These are phyloP conservation scores for Sebastes fasciatus DNA, from an alignment of 2,113 vertebrate species.

Conservation along the genomic window DNA sequence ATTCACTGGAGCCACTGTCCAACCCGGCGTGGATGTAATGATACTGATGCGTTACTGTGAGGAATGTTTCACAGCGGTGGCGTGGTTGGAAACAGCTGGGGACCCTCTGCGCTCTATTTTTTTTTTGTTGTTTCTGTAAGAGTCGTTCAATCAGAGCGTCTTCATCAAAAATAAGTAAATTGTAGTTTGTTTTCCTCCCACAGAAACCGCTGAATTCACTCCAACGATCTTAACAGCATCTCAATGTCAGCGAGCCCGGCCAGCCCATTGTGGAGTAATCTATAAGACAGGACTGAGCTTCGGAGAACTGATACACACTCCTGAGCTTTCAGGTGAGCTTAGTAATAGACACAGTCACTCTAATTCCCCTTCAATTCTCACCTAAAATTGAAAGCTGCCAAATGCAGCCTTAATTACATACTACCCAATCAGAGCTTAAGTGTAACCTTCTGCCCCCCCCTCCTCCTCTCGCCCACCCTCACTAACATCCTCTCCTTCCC, in stretches of 20 bases:
- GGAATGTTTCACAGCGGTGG: conserved; percentile 41
- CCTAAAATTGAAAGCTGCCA: conserved; percentile 82
- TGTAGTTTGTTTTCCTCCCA: not conserved
- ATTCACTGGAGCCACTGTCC: conserved; percentile 61
- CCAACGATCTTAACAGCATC: conserved; percentile 21
- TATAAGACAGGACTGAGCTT: conserved; percentile 42
- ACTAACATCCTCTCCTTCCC: conserved; percentile 25
- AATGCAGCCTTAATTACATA: conserved; percentile 81
- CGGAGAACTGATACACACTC: conserved; percentile 53
- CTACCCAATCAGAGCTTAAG: conserved; percentile 81
- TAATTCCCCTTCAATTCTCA: conserved; percentile 82
- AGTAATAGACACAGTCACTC: conserved; percentile 81
- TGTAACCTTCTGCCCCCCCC: conserved; percentile 73
- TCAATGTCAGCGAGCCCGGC: conserved; percentile 31
- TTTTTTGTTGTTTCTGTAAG: conserved; percentile 3
- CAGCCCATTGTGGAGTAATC: conserved; percentile 46
- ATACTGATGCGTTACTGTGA: conserved; percentile 50
- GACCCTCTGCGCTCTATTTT: conserved; percentile 1
- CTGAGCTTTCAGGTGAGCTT: conserved; percentile 72
- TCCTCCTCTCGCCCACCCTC: not conserved
- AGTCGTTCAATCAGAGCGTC: conserved; percentile 24
- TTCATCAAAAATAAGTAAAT: conserved; percentile 20
- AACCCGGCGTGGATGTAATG: conserved; percentile 50
- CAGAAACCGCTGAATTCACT: not conserved
- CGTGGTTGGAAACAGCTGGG: conserved; percentile 31